These are phyloP conservation scores for Andrena trimmerana DNA, from an alignment of 2,888 invertebrate species.

Conservation along the genomic window DNA sequence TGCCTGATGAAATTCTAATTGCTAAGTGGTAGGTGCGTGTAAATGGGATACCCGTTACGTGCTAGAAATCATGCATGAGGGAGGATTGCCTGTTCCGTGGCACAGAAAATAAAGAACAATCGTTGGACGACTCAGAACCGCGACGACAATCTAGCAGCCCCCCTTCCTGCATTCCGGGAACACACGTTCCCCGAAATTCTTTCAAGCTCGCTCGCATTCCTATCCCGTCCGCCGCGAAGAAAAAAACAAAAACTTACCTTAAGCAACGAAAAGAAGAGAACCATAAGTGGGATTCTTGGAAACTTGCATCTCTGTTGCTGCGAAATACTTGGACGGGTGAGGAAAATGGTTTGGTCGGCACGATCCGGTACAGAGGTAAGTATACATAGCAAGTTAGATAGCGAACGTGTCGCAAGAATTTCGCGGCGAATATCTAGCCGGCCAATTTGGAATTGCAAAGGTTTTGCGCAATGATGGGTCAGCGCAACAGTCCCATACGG, in stretches of 20 bases:
- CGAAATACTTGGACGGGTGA: no score
- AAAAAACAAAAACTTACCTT: no score
- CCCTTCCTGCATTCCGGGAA: background rate
- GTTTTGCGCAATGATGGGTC: slow-evolving; percentile 37
- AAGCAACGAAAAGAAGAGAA: no score
- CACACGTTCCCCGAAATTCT: background rate
- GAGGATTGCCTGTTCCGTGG: slow-evolving; percentile 13
- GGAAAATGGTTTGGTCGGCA: no score
- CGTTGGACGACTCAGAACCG: slow-evolving; percentile 47
- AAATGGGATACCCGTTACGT: slow-evolving; percentile 55
- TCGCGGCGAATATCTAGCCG: slow-evolving; percentile 24
- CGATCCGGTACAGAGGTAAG: no score
- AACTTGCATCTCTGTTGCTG: no score
- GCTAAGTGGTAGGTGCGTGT: slow-evolving; percentile 5
- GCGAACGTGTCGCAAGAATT: slow-evolving; percentile 24
- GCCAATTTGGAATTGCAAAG: slow-evolving; percentile 42
- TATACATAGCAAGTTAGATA: no score
- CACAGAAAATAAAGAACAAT: slow-evolving; percentile 25
- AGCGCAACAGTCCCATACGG: background rate
- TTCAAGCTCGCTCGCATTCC: background rate
- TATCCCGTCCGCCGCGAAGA: background rate
- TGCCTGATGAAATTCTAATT: no score
- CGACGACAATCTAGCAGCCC: background rate
- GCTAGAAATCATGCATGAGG: slow-evolving; percentile 50
- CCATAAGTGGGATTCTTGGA: no score